These are phyloP conservation scores for Campylorhamphus procurvoides DNA, from an alignment of 2,113 vertebrate species.

Conservation along the genomic window DNA sequence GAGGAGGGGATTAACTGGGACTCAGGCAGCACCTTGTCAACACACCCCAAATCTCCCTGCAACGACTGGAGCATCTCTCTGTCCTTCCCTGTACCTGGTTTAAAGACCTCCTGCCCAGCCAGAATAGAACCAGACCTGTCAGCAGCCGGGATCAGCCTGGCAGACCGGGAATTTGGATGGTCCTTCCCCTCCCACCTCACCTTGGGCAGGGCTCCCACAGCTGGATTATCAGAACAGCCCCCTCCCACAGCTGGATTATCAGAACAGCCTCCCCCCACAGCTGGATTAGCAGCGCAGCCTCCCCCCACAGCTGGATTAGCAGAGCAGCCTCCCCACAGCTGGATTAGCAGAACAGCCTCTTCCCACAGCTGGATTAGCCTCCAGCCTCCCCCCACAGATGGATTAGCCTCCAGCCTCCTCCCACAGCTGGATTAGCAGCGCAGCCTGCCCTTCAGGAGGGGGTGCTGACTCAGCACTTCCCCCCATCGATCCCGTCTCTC, in stretches of 20 bases:
- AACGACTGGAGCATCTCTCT: not conserved
- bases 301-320: not conserved
- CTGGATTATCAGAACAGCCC: too few species aligned
- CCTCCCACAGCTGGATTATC: not conserved
- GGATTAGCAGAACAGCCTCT: too few species aligned
- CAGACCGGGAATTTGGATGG: not conserved
- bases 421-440: rapidly evolving
- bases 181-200: not conserved
- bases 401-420: too few species aligned
- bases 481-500: not conserved
- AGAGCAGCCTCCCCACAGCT: too few species aligned
- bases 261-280: too few species aligned
- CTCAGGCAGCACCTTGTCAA: not conserved
- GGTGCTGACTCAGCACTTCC: not conserved
- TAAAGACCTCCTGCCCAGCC: not conserved
- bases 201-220: not conserved
- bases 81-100: not conserved
- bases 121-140: not conserved
- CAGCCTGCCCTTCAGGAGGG: not conserved
- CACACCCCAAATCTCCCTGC: not conserved
- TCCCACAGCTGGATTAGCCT: rapidly evolving
- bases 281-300: rapidly evolving
- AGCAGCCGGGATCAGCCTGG: not conserved
- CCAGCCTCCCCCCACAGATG: not conserved
- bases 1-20: not conserved